phyloP scores from a whole-genome alignment of 2,113 vertebrate genomes.

The Gobio gobio region DNA sequence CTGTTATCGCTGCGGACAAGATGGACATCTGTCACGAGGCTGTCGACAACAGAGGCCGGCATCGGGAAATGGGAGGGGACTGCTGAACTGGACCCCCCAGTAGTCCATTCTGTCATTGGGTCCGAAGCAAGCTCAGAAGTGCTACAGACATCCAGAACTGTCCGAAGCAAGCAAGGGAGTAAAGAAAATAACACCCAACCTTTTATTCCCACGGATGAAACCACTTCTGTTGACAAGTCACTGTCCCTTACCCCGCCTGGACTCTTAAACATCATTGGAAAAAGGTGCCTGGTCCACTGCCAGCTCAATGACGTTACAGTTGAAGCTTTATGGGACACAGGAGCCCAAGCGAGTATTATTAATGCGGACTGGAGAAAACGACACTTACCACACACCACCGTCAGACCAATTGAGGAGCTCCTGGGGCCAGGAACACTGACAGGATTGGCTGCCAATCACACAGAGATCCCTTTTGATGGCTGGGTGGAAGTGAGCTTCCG shows the following conservation, averaged over 20 bases:
- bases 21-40: slow-evolving; percentile 29
- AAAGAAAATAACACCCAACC: neutral
- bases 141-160: neutral
- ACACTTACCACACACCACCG: neutral
- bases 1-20: slow-evolving; percentile 23
- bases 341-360: neutral
- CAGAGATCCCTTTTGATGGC: slow-evolving; percentile 17
- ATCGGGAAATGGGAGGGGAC: slow-evolving; percentile 27
- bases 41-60: neutral
- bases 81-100: slow-evolving; percentile 37
- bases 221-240: neutral
- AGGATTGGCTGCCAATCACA: slow-evolving; percentile 24
- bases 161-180: neutral
- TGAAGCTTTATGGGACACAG: slow-evolving; percentile 26
- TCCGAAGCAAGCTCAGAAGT: neutral
- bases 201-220: neutral
- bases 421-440: neutral
- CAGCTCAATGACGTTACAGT: neutral
- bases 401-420: neutral
- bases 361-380: neutral
- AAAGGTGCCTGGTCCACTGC: slow-evolving; percentile 59
- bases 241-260: neutral
- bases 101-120: neutral
- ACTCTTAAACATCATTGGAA: neutral
- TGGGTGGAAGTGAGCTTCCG: neutral